Percentiles rank a stretch among this genome's conserved stretches.
These are phyloP conservation scores for Rhadina sibilatrix DNA, from an alignment of 2,113 vertebrate species.

Conservation along the genomic window DNA sequence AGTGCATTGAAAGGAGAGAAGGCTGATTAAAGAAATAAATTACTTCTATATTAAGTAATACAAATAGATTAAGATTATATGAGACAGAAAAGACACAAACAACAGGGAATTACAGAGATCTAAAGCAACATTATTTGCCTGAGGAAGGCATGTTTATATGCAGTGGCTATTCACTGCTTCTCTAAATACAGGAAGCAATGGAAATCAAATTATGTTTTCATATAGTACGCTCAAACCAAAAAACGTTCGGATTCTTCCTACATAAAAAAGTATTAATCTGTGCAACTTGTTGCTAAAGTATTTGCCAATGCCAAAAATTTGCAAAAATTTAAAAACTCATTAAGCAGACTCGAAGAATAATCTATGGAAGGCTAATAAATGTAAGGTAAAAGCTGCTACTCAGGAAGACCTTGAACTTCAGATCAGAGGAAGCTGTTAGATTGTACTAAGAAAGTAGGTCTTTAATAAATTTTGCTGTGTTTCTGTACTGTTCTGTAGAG, in stretches of 20 bases:
- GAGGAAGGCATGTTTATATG: neutral
- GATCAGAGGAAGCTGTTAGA: neutral
- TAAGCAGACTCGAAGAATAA: neutral
- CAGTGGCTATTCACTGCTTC: neutral
- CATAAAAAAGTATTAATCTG: neutral
- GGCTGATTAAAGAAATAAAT: neutral
- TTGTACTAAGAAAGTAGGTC: neutral
- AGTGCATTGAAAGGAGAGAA: neutral
- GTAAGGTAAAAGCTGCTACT: neutral
- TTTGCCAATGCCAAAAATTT: neutral
- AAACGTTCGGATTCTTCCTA: neutral
- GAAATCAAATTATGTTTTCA: constrained; percentile 1
- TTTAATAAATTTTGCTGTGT: neutral
- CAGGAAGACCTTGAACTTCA: neutral
- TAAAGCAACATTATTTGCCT: neutral
- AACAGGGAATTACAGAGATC: neutral
- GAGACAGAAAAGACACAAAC: neutral
- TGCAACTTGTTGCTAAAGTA: neutral
- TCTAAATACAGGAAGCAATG: neutral
- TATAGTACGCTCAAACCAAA: neutral
- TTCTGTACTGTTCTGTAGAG: neutral
- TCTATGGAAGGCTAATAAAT: neutral
- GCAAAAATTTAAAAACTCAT: neutral
- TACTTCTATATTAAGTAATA: neutral
- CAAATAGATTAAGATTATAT: neutral